phyloP scores from a whole-genome alignment of 2,797 vertebrate species.

The Acomys russatus region DNA sequence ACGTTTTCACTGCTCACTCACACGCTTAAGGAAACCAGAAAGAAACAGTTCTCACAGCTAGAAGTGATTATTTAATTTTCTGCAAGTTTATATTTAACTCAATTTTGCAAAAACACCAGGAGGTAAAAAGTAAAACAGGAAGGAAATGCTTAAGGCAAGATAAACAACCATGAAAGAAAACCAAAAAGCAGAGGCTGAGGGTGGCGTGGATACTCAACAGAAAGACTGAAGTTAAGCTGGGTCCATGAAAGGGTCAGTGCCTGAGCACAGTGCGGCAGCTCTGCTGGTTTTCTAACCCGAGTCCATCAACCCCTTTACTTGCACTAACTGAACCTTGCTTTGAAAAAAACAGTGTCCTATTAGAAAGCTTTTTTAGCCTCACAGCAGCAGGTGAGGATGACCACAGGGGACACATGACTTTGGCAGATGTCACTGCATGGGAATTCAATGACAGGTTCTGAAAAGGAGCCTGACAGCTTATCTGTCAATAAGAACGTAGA shows the following conservation, averaged over 20 bases:
- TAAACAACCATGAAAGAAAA: neutral
- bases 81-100: conserved; percentile 44
- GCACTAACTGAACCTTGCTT: neutral
- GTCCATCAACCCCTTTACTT: neutral
- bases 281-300: neutral
- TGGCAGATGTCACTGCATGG: neutral
- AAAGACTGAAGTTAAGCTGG: neutral
- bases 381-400: neutral
- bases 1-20: conserved; percentile 26
- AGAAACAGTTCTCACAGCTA: conserved; percentile 11
- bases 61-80: conserved; percentile 45
- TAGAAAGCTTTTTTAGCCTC: conserved; percentile 4
- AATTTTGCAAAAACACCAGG: neutral
- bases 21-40: neutral
- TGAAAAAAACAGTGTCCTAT: neutral
- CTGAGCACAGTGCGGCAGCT: neutral
- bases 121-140: conserved; percentile 29
- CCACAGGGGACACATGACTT: neutral
- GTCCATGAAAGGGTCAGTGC: neutral
- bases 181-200: neutral
- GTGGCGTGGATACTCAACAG: neutral
- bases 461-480: neutral
- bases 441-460: neutral
- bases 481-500: neutral
- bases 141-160: conserved; percentile 30